Percentiles rank a stretch among this genome's conserved stretches.
phyloP scores from a whole-genome alignment of 2,888 invertebrate genomes.

The Bembecia ichneumoniformis region DNA sequence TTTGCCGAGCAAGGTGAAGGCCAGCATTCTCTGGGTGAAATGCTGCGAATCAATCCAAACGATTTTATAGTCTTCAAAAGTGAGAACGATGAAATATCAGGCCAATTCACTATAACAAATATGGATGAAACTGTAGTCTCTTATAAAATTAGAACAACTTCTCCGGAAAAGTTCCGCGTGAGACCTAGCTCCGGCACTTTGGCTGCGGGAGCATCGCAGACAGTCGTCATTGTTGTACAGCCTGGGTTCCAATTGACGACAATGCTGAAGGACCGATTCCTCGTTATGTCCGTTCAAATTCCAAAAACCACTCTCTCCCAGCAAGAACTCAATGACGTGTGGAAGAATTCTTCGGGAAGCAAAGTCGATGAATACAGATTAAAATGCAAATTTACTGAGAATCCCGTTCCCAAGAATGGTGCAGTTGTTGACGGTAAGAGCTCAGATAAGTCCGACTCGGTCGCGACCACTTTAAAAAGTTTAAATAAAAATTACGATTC shows the following conservation, averaged over 20 bases:
- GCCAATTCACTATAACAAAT: slow-evolving; percentile 80
- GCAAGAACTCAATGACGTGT: slow-evolving; percentile 79
- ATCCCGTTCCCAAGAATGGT: slow-evolving; percentile 45
- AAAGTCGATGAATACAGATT: slow-evolving; percentile 81
- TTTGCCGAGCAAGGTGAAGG: slow-evolving; percentile 41
- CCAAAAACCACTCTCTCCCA: slow-evolving; percentile 69
- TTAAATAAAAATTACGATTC: slow-evolving; percentile 44
- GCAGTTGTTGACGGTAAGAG: slow-evolving; percentile 27
- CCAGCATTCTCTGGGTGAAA: slow-evolving; percentile 63
- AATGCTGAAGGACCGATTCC: slow-evolving; percentile 86
- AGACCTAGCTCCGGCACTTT: slow-evolving; percentile 88
- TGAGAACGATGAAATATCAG: slow-evolving; percentile 77
- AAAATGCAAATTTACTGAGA: slow-evolving; percentile 75
- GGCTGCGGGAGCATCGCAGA: slow-evolving; percentile 73
- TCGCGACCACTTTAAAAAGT: slow-evolving; percentile 75
- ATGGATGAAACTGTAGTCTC: slow-evolving; percentile 66
- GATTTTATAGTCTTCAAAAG: slow-evolving; percentile 79
- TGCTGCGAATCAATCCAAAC: slow-evolving; percentile 76
- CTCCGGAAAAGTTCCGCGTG: slow-evolving; percentile 95
- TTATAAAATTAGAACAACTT: slow-evolving; percentile 92
- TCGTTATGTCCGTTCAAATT: slow-evolving; percentile 85
- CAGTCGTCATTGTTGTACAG: slow-evolving; percentile 82
- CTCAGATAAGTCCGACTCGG: slow-evolving; percentile 82
- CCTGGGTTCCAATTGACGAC: slow-evolving; percentile 78
- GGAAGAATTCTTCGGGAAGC: slow-evolving; percentile 76